phyloP scores from a whole-genome alignment of 30 jellyfish, hydroid and myxozoan species.

The Euphysa ruthae region DNA sequence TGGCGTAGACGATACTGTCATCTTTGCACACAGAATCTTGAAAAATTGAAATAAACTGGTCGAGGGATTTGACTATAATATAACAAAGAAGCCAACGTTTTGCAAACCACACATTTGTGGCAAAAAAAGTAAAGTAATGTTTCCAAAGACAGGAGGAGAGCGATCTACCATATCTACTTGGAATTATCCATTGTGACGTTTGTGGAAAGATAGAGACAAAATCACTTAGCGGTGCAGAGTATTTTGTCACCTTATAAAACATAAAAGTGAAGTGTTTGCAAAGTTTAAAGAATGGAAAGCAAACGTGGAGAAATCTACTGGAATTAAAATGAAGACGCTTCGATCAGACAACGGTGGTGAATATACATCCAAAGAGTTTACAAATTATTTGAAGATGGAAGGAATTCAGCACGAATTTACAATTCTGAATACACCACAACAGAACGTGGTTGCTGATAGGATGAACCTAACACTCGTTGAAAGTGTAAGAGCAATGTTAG shows the following conservation, averaged over 20 bases:
- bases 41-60: constrained; percentile 7
- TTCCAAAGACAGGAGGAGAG: constrained; percentile 32
- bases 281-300: constrained; percentile 25
- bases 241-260: no score
- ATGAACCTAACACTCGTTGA: no score
- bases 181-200: constrained; percentile 38
- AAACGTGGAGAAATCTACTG: constrained; percentile 31
- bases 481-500: no score
- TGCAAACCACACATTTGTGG: constrained; percentile 39
- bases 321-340: constrained; percentile 5
- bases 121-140: constrained; percentile 12
- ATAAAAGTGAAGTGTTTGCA: constrained; percentile 24
- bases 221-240: constrained; percentile 33
- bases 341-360: no score
- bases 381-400: no score
- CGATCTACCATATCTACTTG: constrained; percentile 16
- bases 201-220: constrained; percentile 35
- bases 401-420: no score
- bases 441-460: no score
- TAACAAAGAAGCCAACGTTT: background rate
- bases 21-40: constrained; percentile 1
- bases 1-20: constrained; percentile 59
- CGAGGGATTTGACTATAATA: constrained; percentile 30
- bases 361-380: no score
- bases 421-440: no score